Conservation (phyloP, 2,888 invertebrate genomes). For the Zaprionus lineosus region DNA sequence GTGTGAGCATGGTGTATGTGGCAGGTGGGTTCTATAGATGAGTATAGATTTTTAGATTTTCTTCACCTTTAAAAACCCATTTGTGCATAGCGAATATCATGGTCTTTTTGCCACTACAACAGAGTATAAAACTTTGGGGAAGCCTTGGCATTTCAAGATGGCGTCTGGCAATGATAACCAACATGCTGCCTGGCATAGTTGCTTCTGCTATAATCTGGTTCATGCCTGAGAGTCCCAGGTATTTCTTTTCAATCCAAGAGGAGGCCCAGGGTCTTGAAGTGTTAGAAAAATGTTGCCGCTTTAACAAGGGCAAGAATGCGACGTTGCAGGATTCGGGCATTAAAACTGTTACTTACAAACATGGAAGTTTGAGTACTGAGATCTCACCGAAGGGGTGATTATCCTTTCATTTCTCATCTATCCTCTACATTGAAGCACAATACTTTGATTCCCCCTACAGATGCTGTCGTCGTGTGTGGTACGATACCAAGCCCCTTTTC, state of each 20-base stretch:
- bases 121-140: not conserved
- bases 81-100: conserved; percentile 11
- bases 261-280: conserved; percentile 12
- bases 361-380: no score
- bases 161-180: conserved; percentile 24
- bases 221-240: conserved; percentile 50
- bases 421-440: no score
- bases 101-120: conserved; percentile 6
- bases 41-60: not conserved
- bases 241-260: conserved; percentile 19
- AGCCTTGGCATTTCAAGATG: conserved; percentile 16
- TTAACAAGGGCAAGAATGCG: conserved; percentile 35
- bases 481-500: conserved; percentile 32
- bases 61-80: not conserved
- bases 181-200: conserved; percentile 33
- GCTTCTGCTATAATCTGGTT: not conserved
- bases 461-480: no score
- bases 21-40: conserved; percentile 24
- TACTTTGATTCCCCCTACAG: no score
- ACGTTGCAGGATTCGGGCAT: conserved; percentile 20
- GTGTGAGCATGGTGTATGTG: conserved; percentile 33
- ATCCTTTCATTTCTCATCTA: no score
- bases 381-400: no score
- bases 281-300: conserved; percentile 25
- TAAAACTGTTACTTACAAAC: conserved; percentile 9